These are phyloP conservation scores for Acrossocheilus wenchowensis DNA, from an alignment of 2,797 vertebrate genomes.

Conservation along the genomic window DNA sequence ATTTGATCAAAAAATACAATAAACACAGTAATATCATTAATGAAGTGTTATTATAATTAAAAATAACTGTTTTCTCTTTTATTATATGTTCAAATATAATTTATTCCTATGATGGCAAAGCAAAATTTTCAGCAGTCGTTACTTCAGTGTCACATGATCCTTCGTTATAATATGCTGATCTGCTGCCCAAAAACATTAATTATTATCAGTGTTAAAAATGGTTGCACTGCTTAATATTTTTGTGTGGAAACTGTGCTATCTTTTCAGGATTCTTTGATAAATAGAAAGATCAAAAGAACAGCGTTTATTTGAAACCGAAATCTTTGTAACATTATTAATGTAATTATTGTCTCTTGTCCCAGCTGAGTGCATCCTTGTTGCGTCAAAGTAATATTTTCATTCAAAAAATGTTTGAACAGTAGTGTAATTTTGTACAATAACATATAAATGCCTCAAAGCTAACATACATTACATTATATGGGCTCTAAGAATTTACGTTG, in stretches of 20 bases:
- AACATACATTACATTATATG: neutral
- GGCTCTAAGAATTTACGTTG: neutral
- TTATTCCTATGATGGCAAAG: neutral
- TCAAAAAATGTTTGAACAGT: neutral
- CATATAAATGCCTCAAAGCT: neutral
- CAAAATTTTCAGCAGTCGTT: too few relatives aligned
- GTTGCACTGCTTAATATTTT: neutral
- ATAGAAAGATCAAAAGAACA: neutral
- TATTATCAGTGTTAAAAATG: neutral
- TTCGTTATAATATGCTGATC: neutral
- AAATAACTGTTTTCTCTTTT: neutral
- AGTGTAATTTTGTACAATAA: neutral
- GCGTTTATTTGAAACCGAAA: neutral
- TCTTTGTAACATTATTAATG: neutral
- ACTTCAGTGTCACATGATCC: neutral
- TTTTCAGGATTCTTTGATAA: neutral
- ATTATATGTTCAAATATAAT: neutral
- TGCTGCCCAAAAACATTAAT: neutral
- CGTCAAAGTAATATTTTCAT: neutral
- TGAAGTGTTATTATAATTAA: neutral
- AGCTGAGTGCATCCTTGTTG: neutral
- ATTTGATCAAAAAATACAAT: neutral
- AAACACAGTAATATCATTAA: neutral
- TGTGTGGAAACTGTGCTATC: neutral
- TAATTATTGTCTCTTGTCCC: neutral